Evolutionary conservation across 2,888 invertebrate species (phyloP), one percentile per base, ranked within the genome.

Genomic region (Drosophila meridionalis): DNA sequence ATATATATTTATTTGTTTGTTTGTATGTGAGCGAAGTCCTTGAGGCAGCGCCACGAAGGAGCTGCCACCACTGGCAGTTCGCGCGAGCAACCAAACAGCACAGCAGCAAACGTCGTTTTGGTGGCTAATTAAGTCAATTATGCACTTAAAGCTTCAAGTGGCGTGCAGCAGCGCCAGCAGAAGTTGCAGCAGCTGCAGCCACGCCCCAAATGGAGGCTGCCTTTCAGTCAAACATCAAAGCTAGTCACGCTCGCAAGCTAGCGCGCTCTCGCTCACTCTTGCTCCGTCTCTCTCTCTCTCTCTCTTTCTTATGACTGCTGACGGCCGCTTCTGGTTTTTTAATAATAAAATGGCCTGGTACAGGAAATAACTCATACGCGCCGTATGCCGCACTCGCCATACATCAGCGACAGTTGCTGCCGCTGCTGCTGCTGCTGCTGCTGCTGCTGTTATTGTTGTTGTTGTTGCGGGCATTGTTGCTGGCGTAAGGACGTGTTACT

Each of bases 41-140:
- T 87, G 80, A 88, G 76, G 59, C 73, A 58, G 73, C 59, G 77
- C 73, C 84, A 69, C 66, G 65, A 80, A 87, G 85, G 65, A 80
- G 80, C 80, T 71, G 76, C 73, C 26, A 55, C 61, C 66, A 58
- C 28, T 47, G 34, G 68, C 63, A 64, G 63, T 60, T 57, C 56
- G 56, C 56, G 69, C 69, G 30, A 30, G 63, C 74, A 63, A 66
- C 68, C 68, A 53, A 42, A 66, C 67, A 67, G 55, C 56, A 42
- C 50, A 68, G 67, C 65, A 50, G 36, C 82, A 71, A 87, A 86
- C 73, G 81, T 74, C 87, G 87, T 86, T 88, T 86, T 82, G 84
- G 88, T 82, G 82, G 85, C 85, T 85, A 85, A 85, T 85, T 85
- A 85, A 85, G 88, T 88, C 85, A 85, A 85, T 85, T 85, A 88